These are phyloP conservation scores for Dynastes maya DNA, from an alignment of 2,888 invertebrate species.

Conservation along the genomic window DNA sequence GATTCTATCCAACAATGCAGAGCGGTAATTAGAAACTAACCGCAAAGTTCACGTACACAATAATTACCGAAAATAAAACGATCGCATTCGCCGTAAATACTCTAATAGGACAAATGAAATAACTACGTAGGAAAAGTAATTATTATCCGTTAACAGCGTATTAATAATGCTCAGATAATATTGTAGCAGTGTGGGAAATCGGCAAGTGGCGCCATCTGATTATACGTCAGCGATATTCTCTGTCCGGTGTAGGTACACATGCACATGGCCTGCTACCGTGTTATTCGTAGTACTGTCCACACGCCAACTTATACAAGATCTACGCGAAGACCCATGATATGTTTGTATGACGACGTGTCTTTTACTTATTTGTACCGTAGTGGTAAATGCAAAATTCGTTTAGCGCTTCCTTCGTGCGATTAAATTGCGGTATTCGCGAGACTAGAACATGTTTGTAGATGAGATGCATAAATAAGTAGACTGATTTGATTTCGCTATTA, in stretches of 20 bases:
- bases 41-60: conserved; percentile 50
- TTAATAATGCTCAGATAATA: conserved; percentile 69
- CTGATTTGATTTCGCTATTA: too few species aligned
- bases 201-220: conserved; percentile 71
- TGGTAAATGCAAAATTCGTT: too few species aligned
- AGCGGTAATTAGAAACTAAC: conserved; percentile 49
- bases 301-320: conserved; percentile 15
- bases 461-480: too few species aligned
- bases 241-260: conserved; percentile 52
- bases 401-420: too few species aligned
- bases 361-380: too few species aligned
- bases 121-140: conserved; percentile 64
- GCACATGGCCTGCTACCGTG: conserved; percentile 14
- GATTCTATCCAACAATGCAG: too few species aligned
- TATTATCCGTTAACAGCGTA: conserved; percentile 69
- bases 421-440: too few species aligned
- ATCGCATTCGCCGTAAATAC: conserved; percentile 53
- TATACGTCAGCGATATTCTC: conserved; percentile 68
- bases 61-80: conserved; percentile 57
- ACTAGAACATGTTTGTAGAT: too few species aligned
- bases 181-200: conserved; percentile 69
- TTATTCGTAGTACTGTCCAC: conserved; percentile 25
- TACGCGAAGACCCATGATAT: conserved; percentile 4
- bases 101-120: conserved; percentile 58
- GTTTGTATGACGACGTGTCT: too few species aligned